These are phyloP conservation scores for Watersipora subatra DNA, from an alignment of 1,140 invertebrate species.

Conservation along the genomic window DNA sequence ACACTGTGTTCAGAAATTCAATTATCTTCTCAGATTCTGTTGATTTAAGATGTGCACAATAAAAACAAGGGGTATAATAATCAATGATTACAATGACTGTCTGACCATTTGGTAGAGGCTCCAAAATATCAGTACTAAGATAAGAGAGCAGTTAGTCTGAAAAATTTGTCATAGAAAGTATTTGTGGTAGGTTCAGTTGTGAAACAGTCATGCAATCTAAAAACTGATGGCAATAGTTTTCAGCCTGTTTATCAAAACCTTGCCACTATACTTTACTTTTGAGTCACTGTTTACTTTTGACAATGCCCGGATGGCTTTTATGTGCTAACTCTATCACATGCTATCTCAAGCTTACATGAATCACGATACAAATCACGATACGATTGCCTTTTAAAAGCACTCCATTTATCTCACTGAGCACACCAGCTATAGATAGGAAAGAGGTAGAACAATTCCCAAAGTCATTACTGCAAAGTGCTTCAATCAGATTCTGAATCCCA, in stretches of 20 bases:
- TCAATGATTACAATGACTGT: background rate
- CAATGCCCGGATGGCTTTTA: constrained; percentile 17
- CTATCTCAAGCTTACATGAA: background rate
- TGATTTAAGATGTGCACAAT: background rate
- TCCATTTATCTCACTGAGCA: background rate
- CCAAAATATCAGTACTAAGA: background rate
- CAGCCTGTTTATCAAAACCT: constrained; percentile 21
- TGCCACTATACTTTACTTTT: constrained; percentile 33
- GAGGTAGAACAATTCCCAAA: background rate
- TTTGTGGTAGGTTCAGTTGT: background rate
- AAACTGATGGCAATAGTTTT: constrained; percentile 18
- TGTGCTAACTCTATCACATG: constrained; percentile 2
- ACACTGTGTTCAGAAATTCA: background rate
- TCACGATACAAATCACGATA: too few species aligned
- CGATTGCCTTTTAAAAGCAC: background rate
- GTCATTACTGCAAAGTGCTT: background rate
- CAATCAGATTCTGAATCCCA: too few species aligned
- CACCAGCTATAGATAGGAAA: background rate
- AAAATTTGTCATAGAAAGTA: background rate
- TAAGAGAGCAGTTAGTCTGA: too few species aligned
- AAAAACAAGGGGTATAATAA: background rate
- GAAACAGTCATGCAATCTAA: constrained; percentile 7
- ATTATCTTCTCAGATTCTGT: background rate
- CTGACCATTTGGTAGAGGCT: background rate
- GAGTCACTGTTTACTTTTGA: constrained; percentile 19